phyloP scores from a whole-genome alignment of 2,113 vertebrate genomes.

The Benitochromis conjunctus region DNA sequence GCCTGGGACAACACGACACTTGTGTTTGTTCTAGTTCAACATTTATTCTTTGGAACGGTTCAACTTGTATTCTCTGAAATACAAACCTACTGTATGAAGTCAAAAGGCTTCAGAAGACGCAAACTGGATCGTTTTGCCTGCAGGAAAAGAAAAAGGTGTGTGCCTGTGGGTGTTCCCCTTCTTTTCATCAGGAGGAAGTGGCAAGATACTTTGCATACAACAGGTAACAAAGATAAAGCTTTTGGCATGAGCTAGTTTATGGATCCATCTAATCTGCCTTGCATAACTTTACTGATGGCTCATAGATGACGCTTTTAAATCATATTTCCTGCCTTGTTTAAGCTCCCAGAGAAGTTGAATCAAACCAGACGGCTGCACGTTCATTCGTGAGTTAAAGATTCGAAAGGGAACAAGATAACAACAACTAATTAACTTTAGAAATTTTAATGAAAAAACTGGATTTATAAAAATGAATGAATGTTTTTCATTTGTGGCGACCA shows the following conservation, averaged over 20 bases:
- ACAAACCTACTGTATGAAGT: neutral
- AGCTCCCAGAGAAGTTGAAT: neutral
- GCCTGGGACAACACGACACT: neutral
- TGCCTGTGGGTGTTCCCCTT: slow-evolving; percentile 19
- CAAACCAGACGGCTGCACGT: neutral
- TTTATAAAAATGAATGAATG: neutral
- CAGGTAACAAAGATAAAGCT: neutral
- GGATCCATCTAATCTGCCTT: neutral
- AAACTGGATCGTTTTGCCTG: neutral
- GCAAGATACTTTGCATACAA: slow-evolving; percentile 12
- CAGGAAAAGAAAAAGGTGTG: neutral
- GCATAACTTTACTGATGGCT: neutral
- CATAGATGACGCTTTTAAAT: neutral
- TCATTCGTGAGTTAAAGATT: neutral
- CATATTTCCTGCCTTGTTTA: neutral
- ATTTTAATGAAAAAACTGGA: neutral
- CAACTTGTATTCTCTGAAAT: neutral
- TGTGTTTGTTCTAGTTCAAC: neutral
- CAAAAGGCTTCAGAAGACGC: neutral
- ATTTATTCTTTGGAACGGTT: neutral
- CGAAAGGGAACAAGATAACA: neutral
- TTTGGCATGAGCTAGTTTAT: neutral
- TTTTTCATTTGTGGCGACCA: neutral
- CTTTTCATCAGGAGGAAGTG: slow-evolving; percentile 39
- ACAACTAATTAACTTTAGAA: neutral